Base-by-base conservation (phyloP, 1,140 invertebrate species). In the Calycopis cecrops region DNA sequence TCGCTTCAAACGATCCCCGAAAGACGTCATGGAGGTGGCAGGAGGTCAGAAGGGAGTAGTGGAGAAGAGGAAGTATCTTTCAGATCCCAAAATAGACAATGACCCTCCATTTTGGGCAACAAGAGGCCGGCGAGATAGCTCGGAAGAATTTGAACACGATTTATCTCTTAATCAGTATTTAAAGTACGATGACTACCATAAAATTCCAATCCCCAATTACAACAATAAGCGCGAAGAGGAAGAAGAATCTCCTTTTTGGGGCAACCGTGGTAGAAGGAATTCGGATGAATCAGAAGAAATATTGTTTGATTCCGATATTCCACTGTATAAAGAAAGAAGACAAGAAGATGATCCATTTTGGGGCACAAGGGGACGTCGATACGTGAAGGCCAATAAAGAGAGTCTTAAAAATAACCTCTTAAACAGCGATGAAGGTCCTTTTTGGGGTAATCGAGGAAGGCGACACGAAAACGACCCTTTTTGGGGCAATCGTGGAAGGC, bases 101-200 rank as follows among this genome's bases (percentile, higher is more conserved):
- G 71, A 79, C 9, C 49, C 58, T 40, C 81, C 79, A 12, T 86
- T 86, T 63, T 84, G 82, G 80, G 80, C 66, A 9, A 71, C 56
- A 7, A 64, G 79, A 63, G 82, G 79, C 9, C 66, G 74, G 57
- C 57, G 78, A 14, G 76, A 80, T 7, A 66, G 67, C 57, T 67
- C 65, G 0, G 52, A 54, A 17, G 14, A 4, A 12, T 12, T 54
- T 11, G 40, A 9, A 34, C 12, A 35, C 1, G 9, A 44, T 33
- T 40, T 21, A 28, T 8, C 9, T 7, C 10, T 16, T 34, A 40
- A 35, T 16, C 17, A 50, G 52, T 38, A 59, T 33, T 21, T 55
- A 56, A 49, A 52, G 38, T 16, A 44, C 9, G 40, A 16, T 3
- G 40, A 16, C 12, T 53, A 33, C 33, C 40, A 28, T 18, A 34